Evolutionary conservation across 2,113 vertebrate genomes (phyloP).

Genomic region (Podilymbus podiceps): DNA sequence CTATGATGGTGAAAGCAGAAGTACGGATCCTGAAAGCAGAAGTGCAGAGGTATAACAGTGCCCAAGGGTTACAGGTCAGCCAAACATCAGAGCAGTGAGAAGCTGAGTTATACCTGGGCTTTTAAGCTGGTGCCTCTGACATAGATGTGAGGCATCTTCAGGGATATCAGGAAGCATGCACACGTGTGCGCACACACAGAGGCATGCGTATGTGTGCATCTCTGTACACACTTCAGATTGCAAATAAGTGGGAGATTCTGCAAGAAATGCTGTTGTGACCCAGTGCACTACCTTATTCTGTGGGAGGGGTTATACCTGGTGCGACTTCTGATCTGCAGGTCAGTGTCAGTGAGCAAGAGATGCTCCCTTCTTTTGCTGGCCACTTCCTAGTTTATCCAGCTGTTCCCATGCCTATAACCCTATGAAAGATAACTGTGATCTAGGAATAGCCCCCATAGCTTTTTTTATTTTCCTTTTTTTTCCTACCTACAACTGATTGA

Average conservation of each 20-base stretch:
- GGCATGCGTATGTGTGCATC: not conserved
- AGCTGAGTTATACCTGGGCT: not conserved
- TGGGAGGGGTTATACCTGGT: not conserved
- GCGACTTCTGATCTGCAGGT: not conserved
- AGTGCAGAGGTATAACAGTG: not conserved
- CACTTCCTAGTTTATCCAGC: not conserved
- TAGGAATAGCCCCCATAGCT: not conserved
- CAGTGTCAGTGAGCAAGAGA: not conserved
- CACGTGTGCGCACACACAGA: rapidly evolving
- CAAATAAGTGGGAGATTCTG: not conserved
- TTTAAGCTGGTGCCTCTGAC: not conserved
- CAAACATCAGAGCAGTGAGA: not conserved
- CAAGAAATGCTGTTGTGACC: not conserved
- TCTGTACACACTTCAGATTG: not conserved
- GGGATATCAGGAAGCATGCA: not conserved
- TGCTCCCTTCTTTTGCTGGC: not conserved
- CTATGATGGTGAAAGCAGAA: not conserved
- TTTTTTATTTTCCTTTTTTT: not conserved
- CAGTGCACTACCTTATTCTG: not conserved
- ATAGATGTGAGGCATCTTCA: not conserved
- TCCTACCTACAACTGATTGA: not conserved
- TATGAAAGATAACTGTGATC: not conserved
- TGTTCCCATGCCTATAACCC: not conserved
- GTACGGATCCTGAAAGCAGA: not conserved
- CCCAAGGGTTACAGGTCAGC: not conserved